Percentiles rank a stretch among this genome's conserved stretches.
These are phyloP conservation scores for Ceyx melanurus DNA, from an alignment of 2,113 vertebrate species.

Conservation along the genomic window DNA sequence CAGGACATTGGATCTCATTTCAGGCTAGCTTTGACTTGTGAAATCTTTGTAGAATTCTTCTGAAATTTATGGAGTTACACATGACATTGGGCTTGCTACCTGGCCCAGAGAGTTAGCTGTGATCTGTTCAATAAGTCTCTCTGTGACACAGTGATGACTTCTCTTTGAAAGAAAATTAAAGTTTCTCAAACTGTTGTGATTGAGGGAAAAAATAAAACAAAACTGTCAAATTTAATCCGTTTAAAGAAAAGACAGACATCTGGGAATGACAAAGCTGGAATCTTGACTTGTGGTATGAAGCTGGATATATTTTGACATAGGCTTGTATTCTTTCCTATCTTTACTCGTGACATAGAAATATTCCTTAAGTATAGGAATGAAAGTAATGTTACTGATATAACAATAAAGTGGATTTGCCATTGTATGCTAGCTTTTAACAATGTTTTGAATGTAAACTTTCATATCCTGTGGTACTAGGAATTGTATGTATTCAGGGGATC, in stretches of 20 bases:
- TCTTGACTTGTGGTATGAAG: not conserved
- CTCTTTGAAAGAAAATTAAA: not conserved
- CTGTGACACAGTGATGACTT: not conserved
- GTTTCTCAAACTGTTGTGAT: not conserved
- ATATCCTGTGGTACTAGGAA: slow-evolving; percentile 13
- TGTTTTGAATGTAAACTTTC: not conserved
- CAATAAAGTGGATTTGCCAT: not conserved
- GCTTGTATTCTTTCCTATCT: not conserved
- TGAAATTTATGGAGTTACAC: not conserved
- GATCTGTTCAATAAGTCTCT: not conserved
- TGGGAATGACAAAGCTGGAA: not conserved
- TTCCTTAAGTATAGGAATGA: not conserved
- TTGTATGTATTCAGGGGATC: not conserved
- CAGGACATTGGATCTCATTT: not conserved
- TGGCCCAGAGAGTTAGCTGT: not conserved
- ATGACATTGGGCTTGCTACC: not conserved
- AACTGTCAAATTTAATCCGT: not conserved
- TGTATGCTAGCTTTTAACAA: not conserved
- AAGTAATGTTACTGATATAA: not conserved
- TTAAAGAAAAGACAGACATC: not conserved
- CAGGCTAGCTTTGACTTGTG: not conserved
- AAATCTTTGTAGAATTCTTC: not conserved
- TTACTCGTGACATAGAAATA: not conserved
- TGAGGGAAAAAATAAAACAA: not conserved
- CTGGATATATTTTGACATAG: not conserved